Conservation (phyloP, 2,888 invertebrate species). For the Malachius bipustulatus region DNA sequence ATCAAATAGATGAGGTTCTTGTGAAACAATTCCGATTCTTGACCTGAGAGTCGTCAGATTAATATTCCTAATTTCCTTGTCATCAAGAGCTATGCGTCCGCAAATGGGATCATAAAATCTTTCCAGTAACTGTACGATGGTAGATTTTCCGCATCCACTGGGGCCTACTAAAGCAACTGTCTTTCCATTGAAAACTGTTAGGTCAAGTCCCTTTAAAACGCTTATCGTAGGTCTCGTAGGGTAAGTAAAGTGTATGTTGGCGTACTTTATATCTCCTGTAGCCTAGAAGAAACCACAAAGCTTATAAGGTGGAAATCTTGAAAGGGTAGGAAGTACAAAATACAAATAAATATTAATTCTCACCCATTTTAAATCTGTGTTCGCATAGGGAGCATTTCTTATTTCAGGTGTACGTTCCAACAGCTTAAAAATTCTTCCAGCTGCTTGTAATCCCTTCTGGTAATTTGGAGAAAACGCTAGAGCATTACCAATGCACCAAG, state of each 20-base stretch:
- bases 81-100: conserved; percentile 41
- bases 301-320: too few species aligned
- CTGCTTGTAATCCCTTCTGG: conserved; percentile 61
- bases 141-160: conserved; percentile 72
- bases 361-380: conserved; percentile 27
- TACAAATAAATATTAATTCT: too few species aligned
- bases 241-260: conserved; percentile 55
- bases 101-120: conserved; percentile 57
- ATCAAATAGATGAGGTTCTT: conserved; percentile 81
- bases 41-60: conserved; percentile 40
- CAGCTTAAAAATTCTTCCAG: conserved; percentile 50
- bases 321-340: too few species aligned
- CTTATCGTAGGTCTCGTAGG: conserved; percentile 56
- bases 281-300: conserved; percentile 6
- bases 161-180: conserved; percentile 62
- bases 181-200: conserved; percentile 56
- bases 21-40: conserved; percentile 75
- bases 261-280: conserved; percentile 54
- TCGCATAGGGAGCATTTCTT: conserved; percentile 23
- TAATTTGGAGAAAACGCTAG: conserved; percentile 65
- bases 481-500: conserved; percentile 47
- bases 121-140: too few species aligned
- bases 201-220: conserved; percentile 53
- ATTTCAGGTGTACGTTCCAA: conserved; percentile 48
- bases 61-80: conserved; percentile 10